Percentiles rank a stretch among this genome's conserved stretches.
Conservation (phyloP, 1,140 invertebrate species). For the Pogonognathellus flavescens region DNA sequence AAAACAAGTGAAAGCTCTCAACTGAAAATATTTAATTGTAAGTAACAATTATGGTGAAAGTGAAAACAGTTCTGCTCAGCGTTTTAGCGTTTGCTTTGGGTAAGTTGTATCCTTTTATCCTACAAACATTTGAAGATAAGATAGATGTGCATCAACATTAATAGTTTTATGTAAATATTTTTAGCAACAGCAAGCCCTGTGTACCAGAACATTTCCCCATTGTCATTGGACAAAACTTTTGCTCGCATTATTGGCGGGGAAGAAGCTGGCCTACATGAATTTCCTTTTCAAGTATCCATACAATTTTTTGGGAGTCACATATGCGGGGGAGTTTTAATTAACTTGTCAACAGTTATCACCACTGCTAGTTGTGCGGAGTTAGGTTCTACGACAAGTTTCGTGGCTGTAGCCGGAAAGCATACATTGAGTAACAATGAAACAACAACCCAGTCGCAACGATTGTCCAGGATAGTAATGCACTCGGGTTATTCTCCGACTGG, state of each 20-base stretch:
- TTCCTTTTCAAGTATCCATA: slow-evolving; percentile 5
- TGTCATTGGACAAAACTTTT: background rate
- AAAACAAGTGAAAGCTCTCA: background rate
- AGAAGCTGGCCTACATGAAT: background rate
- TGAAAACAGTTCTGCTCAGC: too few relatives aligned
- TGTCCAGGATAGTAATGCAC: background rate
- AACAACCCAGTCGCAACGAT: background rate
- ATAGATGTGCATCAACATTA: too few relatives aligned
- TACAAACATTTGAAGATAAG: background rate
- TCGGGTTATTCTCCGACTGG: background rate
- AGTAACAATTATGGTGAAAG: too few relatives aligned
- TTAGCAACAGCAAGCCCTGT: too few relatives aligned
- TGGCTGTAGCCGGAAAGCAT: background rate
- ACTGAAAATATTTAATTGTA: background rate
- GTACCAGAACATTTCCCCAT: too few relatives aligned
- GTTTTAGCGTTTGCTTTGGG: too few relatives aligned
- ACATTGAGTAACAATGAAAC: background rate
- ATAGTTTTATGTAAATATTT: too few relatives aligned
- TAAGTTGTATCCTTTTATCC: background rate
- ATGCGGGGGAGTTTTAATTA: slow-evolving; percentile 4
- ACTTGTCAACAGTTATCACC: background rate
- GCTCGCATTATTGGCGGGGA: background rate
- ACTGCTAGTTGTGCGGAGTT: slow-evolving; percentile 5
- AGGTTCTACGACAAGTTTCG: background rate
- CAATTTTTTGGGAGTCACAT: slow-evolving; percentile 3